Base-by-base conservation (phyloP, 2,888 invertebrate species). In the Trimorus sp. region DNA sequence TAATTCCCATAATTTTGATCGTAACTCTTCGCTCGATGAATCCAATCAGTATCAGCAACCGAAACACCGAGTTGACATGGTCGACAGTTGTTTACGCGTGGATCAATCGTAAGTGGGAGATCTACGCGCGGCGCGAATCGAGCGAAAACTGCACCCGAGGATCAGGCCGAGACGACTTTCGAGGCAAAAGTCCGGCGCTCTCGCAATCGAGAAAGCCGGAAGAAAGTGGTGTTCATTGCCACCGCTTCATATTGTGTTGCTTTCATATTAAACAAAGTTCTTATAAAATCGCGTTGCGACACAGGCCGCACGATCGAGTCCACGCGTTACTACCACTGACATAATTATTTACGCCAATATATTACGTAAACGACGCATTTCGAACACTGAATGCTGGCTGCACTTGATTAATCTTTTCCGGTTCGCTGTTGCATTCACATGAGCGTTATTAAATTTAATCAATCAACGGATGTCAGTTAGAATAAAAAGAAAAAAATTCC, bases 201-300 rank as follows among this genome's bases (percentile, higher is more conserved):
- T 71, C 84, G 83, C 81, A 82, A 84, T 71, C 81, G 87, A 84
- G 87, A 88, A 88, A 88, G 87, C 85, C 70, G 83, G 68, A 88
- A 84, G 87, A 87, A 87, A 87, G 88, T 86, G 36, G 71, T 85
- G 85, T 87, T 86, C 86, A 83, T 86, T 85, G 77, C 83, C 77
- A 81, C 49, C 26, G 15, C 15, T n/a, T n/a, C n/a, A 65, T 70
- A 58, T 75, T 70, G 54, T 70, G 58, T 68, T 48, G 51, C 74
- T 74, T 79, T 79, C 79, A 74, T 62, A 40, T 68, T 56, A 79
- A 79, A 75, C 70, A 70, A 74, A 79, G 48, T 74, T 56, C 56
- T 58, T 73, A 68, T 73, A 65, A 70, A 74, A 37, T 54, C 40
- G 56, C 9, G 73, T 62, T 74, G 66, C 48, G 49, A 60, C 60